A percentile compares a stretch with the other conserved stretches of the same genome.
phyloP scores from a whole-genome alignment of 2,797 vertebrate genomes.

The Lepus oiostolus region DNA sequence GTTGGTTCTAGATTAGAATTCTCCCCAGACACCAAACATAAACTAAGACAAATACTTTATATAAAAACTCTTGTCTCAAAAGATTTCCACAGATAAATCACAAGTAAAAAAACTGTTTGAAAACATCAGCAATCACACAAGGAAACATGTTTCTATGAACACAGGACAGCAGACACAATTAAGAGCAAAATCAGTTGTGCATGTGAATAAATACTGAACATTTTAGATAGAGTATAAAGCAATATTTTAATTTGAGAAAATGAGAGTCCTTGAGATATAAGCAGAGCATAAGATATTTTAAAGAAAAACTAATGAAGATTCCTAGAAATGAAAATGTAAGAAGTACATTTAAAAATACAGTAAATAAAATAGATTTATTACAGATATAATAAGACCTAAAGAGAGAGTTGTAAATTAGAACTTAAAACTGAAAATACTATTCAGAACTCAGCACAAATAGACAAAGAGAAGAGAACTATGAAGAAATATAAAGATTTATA shows the following conservation, averaged over 20 bases:
- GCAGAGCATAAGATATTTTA: neutral
- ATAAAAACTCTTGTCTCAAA: neutral
- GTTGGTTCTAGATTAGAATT: neutral
- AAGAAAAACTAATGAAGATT: slow-evolving; percentile 8
- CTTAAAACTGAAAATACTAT: neutral
- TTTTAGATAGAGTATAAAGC: neutral
- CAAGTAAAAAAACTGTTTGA: neutral
- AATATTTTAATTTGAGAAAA: neutral
- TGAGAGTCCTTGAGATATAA: neutral
- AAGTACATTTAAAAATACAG: neutral
- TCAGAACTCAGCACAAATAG: neutral
- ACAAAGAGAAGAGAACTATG: neutral
- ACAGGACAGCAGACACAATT: neutral
- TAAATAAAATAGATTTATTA: neutral
- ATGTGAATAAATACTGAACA: neutral
- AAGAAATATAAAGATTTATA: neutral
- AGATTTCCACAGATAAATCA: neutral
- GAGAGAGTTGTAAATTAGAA: slow-evolving; percentile 16
- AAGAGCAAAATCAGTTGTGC: neutral
- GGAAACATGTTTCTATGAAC: neutral
- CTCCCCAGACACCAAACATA: neutral
- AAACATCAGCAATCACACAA: neutral
- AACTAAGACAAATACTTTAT: slow-evolving; percentile 42
- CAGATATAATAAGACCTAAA: neutral
- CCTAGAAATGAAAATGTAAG: neutral